Base-by-base conservation (phyloP, 2,888 invertebrate species). In the Dicranocentrus wangi region DNA sequence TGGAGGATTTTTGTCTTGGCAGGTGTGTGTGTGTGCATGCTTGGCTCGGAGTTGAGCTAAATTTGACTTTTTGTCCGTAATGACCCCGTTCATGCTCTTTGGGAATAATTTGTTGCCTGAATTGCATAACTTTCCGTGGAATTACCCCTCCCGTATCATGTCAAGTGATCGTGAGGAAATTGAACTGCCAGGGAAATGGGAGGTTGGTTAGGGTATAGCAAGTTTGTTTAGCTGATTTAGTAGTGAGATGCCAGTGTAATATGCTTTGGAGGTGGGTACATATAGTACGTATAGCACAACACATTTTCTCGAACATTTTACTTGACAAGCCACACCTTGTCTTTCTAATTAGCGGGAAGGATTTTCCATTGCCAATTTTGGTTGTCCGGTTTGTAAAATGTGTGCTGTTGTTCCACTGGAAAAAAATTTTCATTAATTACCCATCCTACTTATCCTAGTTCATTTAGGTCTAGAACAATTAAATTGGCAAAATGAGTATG, bases 111-210 rank as follows among this genome's bases (percentile, higher is more conserved):
- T 47, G 7, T 55, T 55, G 51, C n/a, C n/a, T 55, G 21, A 55
- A 55, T 19, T 28, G 43, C 66, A 66, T 19, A 51, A 47, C 7
- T 51, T 53, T 28, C 27, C 17, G 51, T 53, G 27, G n/a, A 53
- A 68, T 53, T 28, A 68, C 32, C 42, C 63, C 53, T 53, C 68
- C 19, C 19, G 68, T 68, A 68, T 28, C 68, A 28, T 53, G 53
- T 68, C 66, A 66, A 66, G 51, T 66, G 47, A 25, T 66, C 25
- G 66, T 51, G 39, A 42, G 21, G 47, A 27, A 66, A 47, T 47
- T 7, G 43, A 66, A 25, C 43, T 66, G 66, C 39, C n/a, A 47
- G 47, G 15, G 47, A 47, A 47, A 47, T 13, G 39, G 39, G 47
- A 47, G 47, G 13, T 10, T 47, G 32, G 32, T 10, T 32, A 32